A percentile compares a stretch with the other conserved stretches of the same genome.
These are phyloP conservation scores for Lepisosteus osseus DNA, from an alignment of 2,113 vertebrate genomes.

Conservation along the genomic window DNA sequence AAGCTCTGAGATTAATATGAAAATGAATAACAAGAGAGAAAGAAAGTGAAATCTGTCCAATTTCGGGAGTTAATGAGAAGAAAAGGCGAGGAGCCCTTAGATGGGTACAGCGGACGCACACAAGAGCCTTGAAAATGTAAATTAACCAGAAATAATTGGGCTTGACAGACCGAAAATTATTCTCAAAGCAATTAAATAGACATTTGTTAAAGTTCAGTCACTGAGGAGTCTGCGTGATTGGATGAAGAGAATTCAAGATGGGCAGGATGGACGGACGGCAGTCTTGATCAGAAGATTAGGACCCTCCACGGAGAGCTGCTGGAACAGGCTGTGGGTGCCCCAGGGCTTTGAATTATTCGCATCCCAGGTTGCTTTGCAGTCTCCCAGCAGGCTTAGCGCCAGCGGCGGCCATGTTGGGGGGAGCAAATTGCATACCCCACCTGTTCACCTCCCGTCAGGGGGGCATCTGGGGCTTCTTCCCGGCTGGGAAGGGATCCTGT, in stretches of 20 bases:
- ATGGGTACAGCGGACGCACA: background rate
- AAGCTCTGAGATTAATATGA: background rate
- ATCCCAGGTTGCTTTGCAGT: too few relatives aligned
- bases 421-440: too few relatives aligned
- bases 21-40: constrained; percentile 15
- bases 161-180: constrained; percentile 19
- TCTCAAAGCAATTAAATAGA: constrained; percentile 16
- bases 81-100: background rate
- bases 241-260: constrained; percentile 6
- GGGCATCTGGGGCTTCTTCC: too few relatives aligned
- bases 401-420: too few relatives aligned
- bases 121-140: background rate
- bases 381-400: too few relatives aligned
- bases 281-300: too few relatives aligned
- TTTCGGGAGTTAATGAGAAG: constrained; percentile 18
- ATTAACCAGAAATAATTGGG: constrained; percentile 29
- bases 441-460: too few relatives aligned
- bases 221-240: background rate
- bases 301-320: too few relatives aligned
- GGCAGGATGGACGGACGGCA: background rate
- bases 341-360: too few relatives aligned
- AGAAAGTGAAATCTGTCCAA: constrained; percentile 16
- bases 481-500: too few relatives aligned
- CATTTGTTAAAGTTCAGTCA: background rate
- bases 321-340: too few relatives aligned